Conservation (phyloP, 2,888 invertebrate species). For the Lamellibrachia columna region DNA sequence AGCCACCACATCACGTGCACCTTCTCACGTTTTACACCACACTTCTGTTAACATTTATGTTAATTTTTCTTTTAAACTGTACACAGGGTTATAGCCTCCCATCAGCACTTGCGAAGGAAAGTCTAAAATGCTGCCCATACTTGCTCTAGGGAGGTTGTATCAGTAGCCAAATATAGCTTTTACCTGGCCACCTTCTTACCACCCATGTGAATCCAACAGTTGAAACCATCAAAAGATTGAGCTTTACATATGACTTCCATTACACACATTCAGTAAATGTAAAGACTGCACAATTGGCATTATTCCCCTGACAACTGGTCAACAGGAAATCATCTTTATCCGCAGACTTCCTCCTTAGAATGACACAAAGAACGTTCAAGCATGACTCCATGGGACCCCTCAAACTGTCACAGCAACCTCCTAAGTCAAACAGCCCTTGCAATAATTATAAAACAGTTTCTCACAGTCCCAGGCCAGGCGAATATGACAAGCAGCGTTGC, state of each 20-base stretch:
- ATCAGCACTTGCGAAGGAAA: neutral
- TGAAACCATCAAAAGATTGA: neutral
- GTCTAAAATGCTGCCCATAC: neutral
- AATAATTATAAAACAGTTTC: neutral
- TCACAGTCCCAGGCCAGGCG: neutral
- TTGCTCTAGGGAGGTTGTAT: constrained; percentile 24
- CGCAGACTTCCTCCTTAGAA: neutral
- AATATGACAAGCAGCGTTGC: neutral
- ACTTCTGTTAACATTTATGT: neutral
- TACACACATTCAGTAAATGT: neutral
- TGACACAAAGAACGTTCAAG: neutral
- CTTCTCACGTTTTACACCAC: neutral
- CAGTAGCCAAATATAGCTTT: neutral
- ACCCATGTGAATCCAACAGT: neutral
- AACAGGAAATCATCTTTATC: neutral
- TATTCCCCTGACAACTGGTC: no score
- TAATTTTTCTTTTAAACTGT: neutral
- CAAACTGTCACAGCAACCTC: neutral
- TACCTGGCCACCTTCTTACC: constrained; percentile 25
- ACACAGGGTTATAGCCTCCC: constrained; percentile 3
- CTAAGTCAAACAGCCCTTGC: neutral
- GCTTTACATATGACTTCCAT: neutral
- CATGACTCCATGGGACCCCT: neutral
- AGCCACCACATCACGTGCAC: neutral
- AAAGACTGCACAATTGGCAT: neutral